These are phyloP conservation scores for Tringa solitaria DNA, from an alignment of 2,113 vertebrate genomes.

Conservation along the genomic window DNA sequence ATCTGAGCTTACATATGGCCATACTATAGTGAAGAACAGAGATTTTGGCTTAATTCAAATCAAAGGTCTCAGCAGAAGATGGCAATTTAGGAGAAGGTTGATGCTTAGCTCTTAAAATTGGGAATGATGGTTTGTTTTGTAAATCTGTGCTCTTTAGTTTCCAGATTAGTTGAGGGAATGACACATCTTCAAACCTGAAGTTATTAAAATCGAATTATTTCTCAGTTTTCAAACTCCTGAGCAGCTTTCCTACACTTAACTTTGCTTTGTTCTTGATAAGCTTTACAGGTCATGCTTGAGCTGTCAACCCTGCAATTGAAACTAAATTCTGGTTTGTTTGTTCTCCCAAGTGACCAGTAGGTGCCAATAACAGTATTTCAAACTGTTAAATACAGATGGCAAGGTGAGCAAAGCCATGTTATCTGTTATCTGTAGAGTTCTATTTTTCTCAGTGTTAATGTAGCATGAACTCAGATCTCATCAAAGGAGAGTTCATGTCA, in stretches of 20 bases:
- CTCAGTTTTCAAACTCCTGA: not conserved
- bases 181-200: not conserved
- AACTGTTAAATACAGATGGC: not conserved
- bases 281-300: not conserved
- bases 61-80: not conserved
- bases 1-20: not conserved
- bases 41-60: not conserved
- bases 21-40: not conserved
- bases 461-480: not conserved
- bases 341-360: not conserved
- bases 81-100: not conserved
- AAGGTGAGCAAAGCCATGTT: not conserved
- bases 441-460: not conserved
- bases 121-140: not conserved
- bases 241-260: not conserved
- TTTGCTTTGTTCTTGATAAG: slow-evolving; percentile 9
- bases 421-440: not conserved
- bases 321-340: not conserved
- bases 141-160: not conserved
- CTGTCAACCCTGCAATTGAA: not conserved
- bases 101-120: not conserved
- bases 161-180: not conserved
- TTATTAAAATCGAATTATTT: not conserved
- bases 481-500: not conserved
- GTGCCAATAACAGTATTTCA: slow-evolving; percentile 36